Evolutionary conservation across 1,140 invertebrate genomes (phyloP), one percentile per base, ranked within the genome.

Genomic region (Phymastichus coffea): DNA sequence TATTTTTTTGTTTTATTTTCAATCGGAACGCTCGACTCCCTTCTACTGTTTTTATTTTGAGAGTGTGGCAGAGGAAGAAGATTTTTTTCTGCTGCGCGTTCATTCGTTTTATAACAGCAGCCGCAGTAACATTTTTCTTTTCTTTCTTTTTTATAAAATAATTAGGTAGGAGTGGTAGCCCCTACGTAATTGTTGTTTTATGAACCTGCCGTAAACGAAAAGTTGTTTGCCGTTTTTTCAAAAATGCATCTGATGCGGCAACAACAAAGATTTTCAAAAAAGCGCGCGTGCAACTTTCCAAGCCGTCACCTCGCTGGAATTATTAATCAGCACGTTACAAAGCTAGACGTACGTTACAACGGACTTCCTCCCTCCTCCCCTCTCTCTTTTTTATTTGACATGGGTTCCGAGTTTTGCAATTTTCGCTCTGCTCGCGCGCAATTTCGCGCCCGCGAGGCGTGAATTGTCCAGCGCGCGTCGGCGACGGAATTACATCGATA

Each of bases 361-460:
- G 53, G 9, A 26, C n/a, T n/a, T n/a, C 20, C 14, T 17, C 14
- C 12, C 28, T 47, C 12, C n/a, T 37, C 49, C 7, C 10, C 40
- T 3, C 17, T 9, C 12, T 35, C 53, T 62, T 48, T 47, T 65
- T 63, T 62, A 30, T 33, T 40, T 48, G 19, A 26, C 6, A 33
- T 33, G 6, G 6, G 4, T 12, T 4, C 8, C 51, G 44, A 51
- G 17, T 56, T 61, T 61, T 54, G 44, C 58, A 61, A 61, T 61
- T 54, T 55, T 55, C 37, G 41, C 44, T 33, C 12, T 33, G 40
- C 22, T 40, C 22, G 48, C 48, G 48, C 47, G 53, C 54, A 66
- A 66, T 67, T 71, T 70, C 63, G 35, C 58, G 47, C 59, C 41
- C 58, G 65, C 67, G 71, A 70, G 63, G 66, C 64, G 73, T 70